phyloP scores from a whole-genome alignment of 2,113 vertebrate species.

The Myxocyprinus asiaticus region DNA sequence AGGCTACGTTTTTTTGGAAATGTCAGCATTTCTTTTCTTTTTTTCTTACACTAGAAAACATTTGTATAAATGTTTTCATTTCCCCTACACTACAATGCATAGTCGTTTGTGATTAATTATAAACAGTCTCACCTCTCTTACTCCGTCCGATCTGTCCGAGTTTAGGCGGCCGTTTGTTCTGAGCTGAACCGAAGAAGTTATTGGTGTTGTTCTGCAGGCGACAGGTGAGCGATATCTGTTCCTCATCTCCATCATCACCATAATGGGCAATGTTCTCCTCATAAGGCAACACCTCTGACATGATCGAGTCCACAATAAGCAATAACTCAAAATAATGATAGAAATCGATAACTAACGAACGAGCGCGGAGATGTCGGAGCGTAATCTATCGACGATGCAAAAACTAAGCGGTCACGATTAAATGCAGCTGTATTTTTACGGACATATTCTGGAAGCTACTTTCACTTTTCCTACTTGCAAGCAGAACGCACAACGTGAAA shows the following conservation, averaged over 20 bases:
- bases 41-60: too few relatives aligned
- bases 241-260: constrained; percentile 72
- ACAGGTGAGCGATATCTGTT: constrained; percentile 83
- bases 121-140: constrained; percentile 78
- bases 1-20: too few relatives aligned
- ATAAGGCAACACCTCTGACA: constrained; percentile 84
- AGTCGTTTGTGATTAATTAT: neutral
- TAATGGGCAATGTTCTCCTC: constrained; percentile 79
- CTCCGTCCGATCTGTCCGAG: constrained; percentile 87
- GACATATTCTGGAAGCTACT: constrained; percentile 12
- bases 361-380: too few relatives aligned
- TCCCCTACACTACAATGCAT: neutral
- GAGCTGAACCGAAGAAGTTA: constrained; percentile 77
- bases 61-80: too few relatives aligned
- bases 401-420: neutral
- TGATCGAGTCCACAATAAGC: constrained; percentile 53
- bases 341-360: constrained; percentile 32
- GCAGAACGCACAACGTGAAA: neutral
- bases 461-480: constrained; percentile 33
- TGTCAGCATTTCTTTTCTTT: too few relatives aligned
- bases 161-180: constrained; percentile 83
- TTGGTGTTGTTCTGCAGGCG: constrained; percentile 80
- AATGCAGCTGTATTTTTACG: neutral
- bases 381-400: too few relatives aligned
- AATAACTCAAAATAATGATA: too few relatives aligned